These are phyloP conservation scores for Corydoras sp. DNA, from an alignment of 2,113 vertebrate genomes.

Conservation along the genomic window DNA sequence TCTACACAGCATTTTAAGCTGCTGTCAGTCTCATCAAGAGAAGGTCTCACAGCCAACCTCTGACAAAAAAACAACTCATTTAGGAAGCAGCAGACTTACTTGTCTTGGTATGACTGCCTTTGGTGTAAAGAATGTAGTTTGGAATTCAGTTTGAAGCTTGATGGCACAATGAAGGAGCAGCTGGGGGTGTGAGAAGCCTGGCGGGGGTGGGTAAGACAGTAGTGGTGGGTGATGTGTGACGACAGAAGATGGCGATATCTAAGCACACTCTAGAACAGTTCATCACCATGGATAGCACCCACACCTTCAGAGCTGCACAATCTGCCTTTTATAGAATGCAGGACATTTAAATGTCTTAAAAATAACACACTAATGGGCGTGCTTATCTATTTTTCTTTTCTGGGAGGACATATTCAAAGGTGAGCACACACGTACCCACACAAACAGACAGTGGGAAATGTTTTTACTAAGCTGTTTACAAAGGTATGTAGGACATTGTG, in stretches of 20 bases:
- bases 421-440: constrained; percentile 11
- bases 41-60: background rate
- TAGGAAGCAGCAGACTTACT: background rate
- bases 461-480: constrained; percentile 15
- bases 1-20: background rate
- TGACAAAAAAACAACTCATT: background rate
- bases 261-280: constrained; percentile 21
- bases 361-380: constrained; percentile 37
- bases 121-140: background rate
- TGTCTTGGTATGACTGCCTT: background rate
- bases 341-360: constrained; percentile 31
- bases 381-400: constrained; percentile 30
- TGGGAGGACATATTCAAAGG: background rate
- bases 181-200: background rate
- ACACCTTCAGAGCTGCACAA: constrained; percentile 31
- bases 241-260: constrained; percentile 9
- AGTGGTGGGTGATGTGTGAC: constrained; percentile 15
- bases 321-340: constrained; percentile 29
- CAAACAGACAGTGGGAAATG: background rate
- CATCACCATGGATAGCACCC: constrained; percentile 2
- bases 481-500: background rate
- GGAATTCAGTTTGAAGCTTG: background rate
- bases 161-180: background rate
- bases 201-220: constrained; percentile 3
- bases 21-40: background rate